phyloP scores from a whole-genome alignment of 2,888 invertebrate species.

The Sphecodes monilicornis region DNA sequence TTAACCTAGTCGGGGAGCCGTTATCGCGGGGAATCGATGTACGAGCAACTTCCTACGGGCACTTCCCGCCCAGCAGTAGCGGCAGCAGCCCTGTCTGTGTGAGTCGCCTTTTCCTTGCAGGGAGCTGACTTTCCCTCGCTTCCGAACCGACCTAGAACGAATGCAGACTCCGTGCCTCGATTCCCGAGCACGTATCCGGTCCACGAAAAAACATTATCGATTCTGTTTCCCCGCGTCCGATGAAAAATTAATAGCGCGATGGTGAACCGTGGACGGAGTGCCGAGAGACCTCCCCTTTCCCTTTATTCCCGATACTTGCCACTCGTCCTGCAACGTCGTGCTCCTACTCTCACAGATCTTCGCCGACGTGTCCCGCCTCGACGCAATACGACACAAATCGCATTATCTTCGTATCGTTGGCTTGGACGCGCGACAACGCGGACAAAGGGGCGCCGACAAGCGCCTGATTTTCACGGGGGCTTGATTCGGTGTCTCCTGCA shows the following conservation, averaged over 20 bases:
- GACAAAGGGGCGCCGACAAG: slow-evolving; percentile 47
- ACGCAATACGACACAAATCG: slow-evolving; percentile 59
- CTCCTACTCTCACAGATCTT: slow-evolving; percentile 15
- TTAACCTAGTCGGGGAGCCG: slow-evolving; percentile 28
- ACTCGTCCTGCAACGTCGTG: neutral
- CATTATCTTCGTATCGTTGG: slow-evolving; percentile 56
- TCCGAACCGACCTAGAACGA: slow-evolving; percentile 22
- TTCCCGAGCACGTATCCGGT: slow-evolving; percentile 69
- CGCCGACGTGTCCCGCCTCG: slow-evolving; percentile 39
- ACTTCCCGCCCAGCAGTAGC: neutral
- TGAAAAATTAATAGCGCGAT: slow-evolving; percentile 77
- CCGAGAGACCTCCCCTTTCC: slow-evolving; percentile 6
- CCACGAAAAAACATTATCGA: slow-evolving; percentile 75
- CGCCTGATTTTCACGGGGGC: slow-evolving; percentile 39
- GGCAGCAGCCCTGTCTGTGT: neutral
- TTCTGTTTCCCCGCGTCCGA: slow-evolving; percentile 73
- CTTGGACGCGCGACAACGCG: slow-evolving; percentile 43
- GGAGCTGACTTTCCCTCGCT: neutral
- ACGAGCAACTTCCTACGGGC: slow-evolving; percentile 29
- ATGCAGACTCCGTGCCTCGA: slow-evolving; percentile 64
- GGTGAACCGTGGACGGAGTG: slow-evolving; percentile 37
- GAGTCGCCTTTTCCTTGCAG: neutral
- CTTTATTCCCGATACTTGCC: neutral
- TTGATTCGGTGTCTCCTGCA: slow-evolving; percentile 1
- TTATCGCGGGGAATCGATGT: slow-evolving; percentile 51